phyloP scores from a whole-genome alignment of 1,140 invertebrate species.

The Prorops nasuta region DNA sequence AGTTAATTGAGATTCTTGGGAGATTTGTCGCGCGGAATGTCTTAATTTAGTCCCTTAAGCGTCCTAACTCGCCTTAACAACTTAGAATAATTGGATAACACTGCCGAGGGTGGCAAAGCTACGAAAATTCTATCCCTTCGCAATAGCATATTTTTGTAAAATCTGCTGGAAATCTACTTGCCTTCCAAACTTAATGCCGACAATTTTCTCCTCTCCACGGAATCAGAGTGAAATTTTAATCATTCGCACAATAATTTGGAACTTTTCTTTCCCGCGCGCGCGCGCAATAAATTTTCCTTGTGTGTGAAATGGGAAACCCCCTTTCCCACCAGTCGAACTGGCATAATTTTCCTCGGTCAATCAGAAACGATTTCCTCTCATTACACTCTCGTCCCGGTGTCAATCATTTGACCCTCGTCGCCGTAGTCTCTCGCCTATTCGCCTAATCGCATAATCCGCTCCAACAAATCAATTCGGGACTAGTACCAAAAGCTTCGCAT shows the following conservation, averaged over 20 bases:
- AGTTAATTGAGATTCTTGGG: slow-evolving; percentile 60
- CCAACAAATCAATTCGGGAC: slow-evolving; percentile 35
- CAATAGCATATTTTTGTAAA: too few species aligned
- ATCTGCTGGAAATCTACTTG: too few species aligned
- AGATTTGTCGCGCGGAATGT: slow-evolving; percentile 59
- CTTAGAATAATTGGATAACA: slow-evolving; percentile 59
- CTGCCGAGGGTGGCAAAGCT: slow-evolving; percentile 27
- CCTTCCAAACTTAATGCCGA: too few species aligned
- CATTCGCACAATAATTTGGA: slow-evolving; percentile 9
- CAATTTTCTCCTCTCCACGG: not conserved
- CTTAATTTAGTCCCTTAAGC: slow-evolving; percentile 59
- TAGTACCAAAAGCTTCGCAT: too few species aligned
- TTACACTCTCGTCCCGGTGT: slow-evolving; percentile 35
- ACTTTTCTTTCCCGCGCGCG: not conserved
- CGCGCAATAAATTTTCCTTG: not conserved
- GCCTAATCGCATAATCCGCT: slow-evolving; percentile 39
- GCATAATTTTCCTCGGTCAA: slow-evolving; percentile 24
- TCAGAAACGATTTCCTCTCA: slow-evolving; percentile 39
- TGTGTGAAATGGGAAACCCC: not conserved
- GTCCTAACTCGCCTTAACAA: slow-evolving; percentile 58
- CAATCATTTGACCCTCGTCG: slow-evolving; percentile 41
- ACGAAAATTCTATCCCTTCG: too few species aligned
- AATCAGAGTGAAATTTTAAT: slow-evolving; percentile 31
- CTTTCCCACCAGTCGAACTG: slow-evolving; percentile 20
- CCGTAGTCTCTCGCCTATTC: slow-evolving; percentile 8